Percentiles rank a stretch among this genome's conserved stretches.
Evolutionary conservation across 2,888 invertebrate genomes (phyloP).

Genomic region (Lepidonotus clava): DNA sequence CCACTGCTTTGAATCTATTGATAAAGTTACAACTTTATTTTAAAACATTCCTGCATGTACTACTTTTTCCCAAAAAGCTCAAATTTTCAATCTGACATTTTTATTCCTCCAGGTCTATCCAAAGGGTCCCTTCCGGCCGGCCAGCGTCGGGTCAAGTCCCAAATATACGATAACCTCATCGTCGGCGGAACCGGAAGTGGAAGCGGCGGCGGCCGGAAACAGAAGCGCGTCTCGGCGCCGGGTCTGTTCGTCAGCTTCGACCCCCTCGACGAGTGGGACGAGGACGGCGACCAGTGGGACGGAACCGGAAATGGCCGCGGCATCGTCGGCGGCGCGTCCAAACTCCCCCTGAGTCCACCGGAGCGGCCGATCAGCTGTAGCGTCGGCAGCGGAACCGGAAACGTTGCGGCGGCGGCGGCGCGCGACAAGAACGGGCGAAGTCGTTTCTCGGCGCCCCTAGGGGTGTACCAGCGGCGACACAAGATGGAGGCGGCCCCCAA

Average conservation of each 20-base stretch:
- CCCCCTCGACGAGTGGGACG: conserved; percentile 72
- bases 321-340: too few species aligned
- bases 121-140: conserved; percentile 74
- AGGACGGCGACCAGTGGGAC: too few species aligned
- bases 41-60: too few species aligned
- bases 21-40: too few species aligned
- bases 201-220: conserved; percentile 60
- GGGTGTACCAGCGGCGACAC: conserved; percentile 11
- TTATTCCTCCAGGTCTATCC: conserved; percentile 71
- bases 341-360: too few species aligned
- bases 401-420: background rate
- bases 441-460: background rate
- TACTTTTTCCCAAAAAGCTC: too few species aligned
- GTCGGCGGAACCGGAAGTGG: conserved; percentile 61
- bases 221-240: conserved; percentile 68
- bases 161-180: conserved; percentile 72
- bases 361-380: too few species aligned
- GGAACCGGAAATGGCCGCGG: too few species aligned
- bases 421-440: conserved; percentile 41
- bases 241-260: conserved; percentile 68
- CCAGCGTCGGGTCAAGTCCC: conserved; percentile 73
- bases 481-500: conserved; percentile 41
- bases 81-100: background rate
- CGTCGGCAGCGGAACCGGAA: background rate
- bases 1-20: too few species aligned